Conservation (phyloP, 1,140 invertebrate species). For the Colletes latitarsis region DNA sequence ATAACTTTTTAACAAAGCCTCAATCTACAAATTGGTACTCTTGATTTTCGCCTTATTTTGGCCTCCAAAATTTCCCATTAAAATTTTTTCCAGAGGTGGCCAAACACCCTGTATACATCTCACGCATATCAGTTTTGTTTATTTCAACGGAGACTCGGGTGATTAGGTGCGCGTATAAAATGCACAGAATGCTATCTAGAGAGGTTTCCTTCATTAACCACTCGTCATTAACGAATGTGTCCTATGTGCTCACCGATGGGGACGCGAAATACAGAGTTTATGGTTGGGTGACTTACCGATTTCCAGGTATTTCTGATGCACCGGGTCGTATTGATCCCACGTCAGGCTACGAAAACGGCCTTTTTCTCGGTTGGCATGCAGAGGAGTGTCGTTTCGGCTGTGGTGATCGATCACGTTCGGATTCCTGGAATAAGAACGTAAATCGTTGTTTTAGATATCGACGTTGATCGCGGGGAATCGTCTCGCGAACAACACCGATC, state of each 20-base stretch:
- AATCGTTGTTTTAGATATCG: conserved; percentile 14
- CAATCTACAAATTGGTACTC: too few relatives aligned
- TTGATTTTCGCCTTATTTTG: too few relatives aligned
- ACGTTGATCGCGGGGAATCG: background rate
- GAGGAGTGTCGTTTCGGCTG: conserved; percentile 85
- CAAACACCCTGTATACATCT: too few relatives aligned
- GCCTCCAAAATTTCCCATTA: too few relatives aligned
- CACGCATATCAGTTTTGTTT: too few relatives aligned
- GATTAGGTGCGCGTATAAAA: too few relatives aligned
- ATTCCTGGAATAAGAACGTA: conserved; percentile 84
- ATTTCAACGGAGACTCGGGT: too few relatives aligned
- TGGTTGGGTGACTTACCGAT: conserved; percentile 86
- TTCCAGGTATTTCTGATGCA: conserved; percentile 95
- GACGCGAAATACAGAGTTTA: background rate
- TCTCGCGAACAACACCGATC: background rate
- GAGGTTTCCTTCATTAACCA: background rate
- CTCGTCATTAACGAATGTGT: background rate
- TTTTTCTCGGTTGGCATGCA: conserved; percentile 89
- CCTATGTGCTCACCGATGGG: background rate
- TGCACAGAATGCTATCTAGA: too few relatives aligned
- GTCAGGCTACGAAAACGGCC: conserved; percentile 91
- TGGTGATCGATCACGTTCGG: conserved; percentile 89
- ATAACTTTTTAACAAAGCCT: too few relatives aligned
- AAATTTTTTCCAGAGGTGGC: too few relatives aligned
- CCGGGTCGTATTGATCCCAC: conserved; percentile 95